Evolutionary conservation across 2,888 invertebrate genomes (phyloP), one percentile per base, ranked within the genome.

Genomic region (Patella caerulea): DNA sequence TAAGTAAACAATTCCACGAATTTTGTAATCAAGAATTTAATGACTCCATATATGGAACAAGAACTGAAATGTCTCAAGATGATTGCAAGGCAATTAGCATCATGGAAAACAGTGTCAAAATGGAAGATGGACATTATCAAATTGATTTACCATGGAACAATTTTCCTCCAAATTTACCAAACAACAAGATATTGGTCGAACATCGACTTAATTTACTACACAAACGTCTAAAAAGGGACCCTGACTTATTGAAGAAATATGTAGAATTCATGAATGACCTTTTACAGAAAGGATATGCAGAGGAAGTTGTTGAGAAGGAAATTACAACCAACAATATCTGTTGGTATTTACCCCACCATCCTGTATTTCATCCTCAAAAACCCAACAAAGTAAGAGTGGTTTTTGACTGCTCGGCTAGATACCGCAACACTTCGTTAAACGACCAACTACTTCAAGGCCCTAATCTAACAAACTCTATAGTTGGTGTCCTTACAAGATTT

Each of bases 31-130:
- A 77, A 45, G 81, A 81, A 3, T 53, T 54, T 15, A 34, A 54
- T 24, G 65, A 55, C 24, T 29, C 56, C n/a, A 53, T 52, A 93
- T 92, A 97, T 97, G 83, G 97, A 96, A 34, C 95, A 92, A 69
- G 97, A 92, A 79, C 96, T 95, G 75, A 95, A 93, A 91, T 95
- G 96, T 73, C 96, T 96, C 89, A 97, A 97, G 78, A 95, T 90
- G 81, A 81, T 65, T 52, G 54, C 17, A 73, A 24, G n/a, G 77
- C 72, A 3, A 56, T 79, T 1, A 5, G 34, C n/a, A 45, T 77
- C 14, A 74, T 74, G 78, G 56, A 81, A 24, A 45, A 74, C 52
- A 24, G 77, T 29, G 52, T 65, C 1, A 15, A 55, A 3, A 1
- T 59, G 7, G 54, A 19, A 12, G 75, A 77, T 71, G 71, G 65